Conservation (phyloP, 2,888 invertebrate species). For the Dascillus cervinus region DNA sequence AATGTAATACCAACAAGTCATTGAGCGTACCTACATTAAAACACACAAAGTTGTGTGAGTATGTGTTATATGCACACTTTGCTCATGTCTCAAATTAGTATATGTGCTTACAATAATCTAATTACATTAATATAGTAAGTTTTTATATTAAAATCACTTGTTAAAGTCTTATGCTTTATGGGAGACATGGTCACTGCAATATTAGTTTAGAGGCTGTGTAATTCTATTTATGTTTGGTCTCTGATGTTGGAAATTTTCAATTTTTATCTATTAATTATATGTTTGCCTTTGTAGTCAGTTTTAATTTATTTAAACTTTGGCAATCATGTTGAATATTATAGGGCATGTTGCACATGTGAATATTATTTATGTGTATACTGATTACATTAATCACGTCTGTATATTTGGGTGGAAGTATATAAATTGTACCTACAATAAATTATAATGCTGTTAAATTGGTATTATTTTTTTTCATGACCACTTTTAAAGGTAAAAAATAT, state of each 20-base stretch:
- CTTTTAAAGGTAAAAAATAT: no score
- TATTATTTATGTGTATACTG: slow-evolving; percentile 39
- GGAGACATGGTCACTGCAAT: slow-evolving; percentile 4
- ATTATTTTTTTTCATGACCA: no score
- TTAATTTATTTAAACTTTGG: slow-evolving; percentile 26
- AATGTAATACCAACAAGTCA: no score
- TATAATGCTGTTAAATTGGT: background rate
- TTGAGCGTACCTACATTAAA: no score
- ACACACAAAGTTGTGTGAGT: no score
- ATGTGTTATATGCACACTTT: no score
- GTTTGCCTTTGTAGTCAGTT: slow-evolving; percentile 25
- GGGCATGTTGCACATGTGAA: slow-evolving; percentile 49
- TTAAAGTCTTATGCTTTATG: slow-evolving; percentile 1
- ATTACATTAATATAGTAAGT: no score
- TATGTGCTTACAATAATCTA: no score
- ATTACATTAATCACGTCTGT: slow-evolving; percentile 51
- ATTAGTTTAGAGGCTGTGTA: slow-evolving; percentile 31
- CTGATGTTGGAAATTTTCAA: slow-evolving; percentile 8
- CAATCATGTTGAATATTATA: slow-evolving; percentile 14
- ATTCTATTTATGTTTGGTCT: slow-evolving; percentile 17
- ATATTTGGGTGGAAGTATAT: slow-evolving; percentile 45
- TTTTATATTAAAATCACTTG: no score
- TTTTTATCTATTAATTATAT: slow-evolving; percentile 13
- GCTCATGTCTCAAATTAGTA: no score
- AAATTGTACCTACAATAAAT: slow-evolving; percentile 34